These are phyloP conservation scores for Prostheceraeus crozeri DNA, from an alignment of 2,888 invertebrate genomes.

Conservation along the genomic window DNA sequence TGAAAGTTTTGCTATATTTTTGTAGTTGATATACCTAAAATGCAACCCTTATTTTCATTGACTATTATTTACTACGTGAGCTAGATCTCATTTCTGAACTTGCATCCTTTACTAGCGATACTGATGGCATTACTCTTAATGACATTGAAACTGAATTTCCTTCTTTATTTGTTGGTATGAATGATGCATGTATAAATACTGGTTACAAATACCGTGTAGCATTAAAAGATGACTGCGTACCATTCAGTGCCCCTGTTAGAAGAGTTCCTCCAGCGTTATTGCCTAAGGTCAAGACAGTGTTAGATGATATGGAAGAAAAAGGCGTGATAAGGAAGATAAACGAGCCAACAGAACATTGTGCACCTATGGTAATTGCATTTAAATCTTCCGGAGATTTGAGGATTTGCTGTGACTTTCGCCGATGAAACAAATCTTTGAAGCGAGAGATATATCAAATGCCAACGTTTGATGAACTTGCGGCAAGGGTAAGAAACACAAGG, in stretches of 20 bases:
- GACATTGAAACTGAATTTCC: no score
- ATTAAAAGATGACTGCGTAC: no score
- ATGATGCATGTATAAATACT: no score
- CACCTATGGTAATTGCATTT: constrained; percentile 12
- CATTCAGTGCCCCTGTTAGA: background rate
- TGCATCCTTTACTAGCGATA: no score
- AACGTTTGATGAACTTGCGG: constrained; percentile 14
- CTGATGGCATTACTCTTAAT: no score
- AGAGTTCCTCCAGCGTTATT: constrained; percentile 10
- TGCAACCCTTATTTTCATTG: no score
- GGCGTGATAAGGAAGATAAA: constrained; percentile 10
- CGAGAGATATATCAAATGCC: constrained; percentile 10
- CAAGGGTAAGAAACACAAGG: background rate
- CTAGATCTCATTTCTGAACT: no score
- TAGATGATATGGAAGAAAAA: background rate
- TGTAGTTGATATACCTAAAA: no score
- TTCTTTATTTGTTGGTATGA: no score
- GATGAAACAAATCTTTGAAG: background rate
- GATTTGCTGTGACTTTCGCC: constrained; percentile 9
- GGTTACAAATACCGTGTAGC: no score
- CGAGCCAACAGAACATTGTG: constrained; percentile 15
- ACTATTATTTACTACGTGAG: no score
- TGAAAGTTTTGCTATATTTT: no score
- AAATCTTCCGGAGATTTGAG: constrained; percentile 4
- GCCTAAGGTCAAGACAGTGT: constrained; percentile 7